Percentiles rank a stretch among this genome's conserved stretches.
Evolutionary conservation across 2,888 invertebrate genomes (phyloP).

Genomic region (Troilus luridus): DNA sequence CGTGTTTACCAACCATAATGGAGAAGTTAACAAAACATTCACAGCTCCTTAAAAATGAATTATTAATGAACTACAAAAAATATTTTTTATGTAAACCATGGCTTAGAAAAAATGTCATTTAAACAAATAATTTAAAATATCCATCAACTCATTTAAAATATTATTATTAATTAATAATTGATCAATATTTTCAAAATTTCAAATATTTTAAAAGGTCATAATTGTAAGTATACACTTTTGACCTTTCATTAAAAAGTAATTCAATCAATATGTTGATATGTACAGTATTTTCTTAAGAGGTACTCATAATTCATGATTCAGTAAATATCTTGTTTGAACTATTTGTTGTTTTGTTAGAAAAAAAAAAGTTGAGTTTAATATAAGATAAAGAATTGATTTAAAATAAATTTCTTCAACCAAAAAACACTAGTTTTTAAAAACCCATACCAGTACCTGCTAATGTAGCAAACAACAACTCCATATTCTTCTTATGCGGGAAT

Average conservation of each 20-base stretch:
- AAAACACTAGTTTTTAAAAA: not conserved
- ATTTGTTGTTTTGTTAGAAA: not conserved
- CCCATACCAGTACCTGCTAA: slow-evolving; percentile 75
- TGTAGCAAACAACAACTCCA: slow-evolving; percentile 83
- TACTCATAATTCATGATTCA: not conserved
- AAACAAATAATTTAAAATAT: not conserved
- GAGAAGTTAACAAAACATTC: slow-evolving; percentile 89
- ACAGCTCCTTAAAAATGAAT: slow-evolving; percentile 72
- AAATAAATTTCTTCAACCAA: not conserved
- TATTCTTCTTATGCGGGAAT: slow-evolving; percentile 72
- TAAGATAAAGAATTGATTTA: not conserved
- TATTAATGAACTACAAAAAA: not conserved
- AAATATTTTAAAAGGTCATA: too few relatives aligned
- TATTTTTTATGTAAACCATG: not conserved
- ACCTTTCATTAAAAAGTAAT: too few relatives aligned
- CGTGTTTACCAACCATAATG: slow-evolving; percentile 94
- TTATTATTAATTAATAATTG: not conserved
- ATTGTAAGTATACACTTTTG: too few relatives aligned
- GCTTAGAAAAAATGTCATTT: not conserved
- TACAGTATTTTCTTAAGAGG: not conserved
- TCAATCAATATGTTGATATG: not conserved
- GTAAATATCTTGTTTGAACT: not conserved
- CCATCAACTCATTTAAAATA: not conserved
- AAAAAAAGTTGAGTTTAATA: not conserved
- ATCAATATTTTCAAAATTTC: too few relatives aligned